phyloP scores from a whole-genome alignment of 1,140 invertebrate species.

The Meloidogyne floridensis region DNA sequence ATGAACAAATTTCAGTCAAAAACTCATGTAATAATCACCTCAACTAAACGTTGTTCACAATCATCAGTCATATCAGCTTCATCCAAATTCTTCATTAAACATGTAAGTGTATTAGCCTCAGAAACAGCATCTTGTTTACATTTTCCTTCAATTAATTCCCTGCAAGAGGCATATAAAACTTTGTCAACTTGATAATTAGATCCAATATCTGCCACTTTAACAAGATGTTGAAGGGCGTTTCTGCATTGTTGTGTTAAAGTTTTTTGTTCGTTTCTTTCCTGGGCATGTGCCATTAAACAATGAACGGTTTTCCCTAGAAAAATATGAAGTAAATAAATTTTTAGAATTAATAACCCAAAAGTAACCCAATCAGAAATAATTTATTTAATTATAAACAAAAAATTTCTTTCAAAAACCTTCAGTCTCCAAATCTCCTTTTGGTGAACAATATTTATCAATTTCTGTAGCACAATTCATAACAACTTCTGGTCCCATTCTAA shows the following conservation, averaged over 20 bases:
- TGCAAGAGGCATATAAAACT: slow-evolving; percentile 62
- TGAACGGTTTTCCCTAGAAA: slow-evolving; percentile 78
- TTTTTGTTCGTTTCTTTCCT: slow-evolving; percentile 56
- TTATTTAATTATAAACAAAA: neutral
- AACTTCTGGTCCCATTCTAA: slow-evolving; percentile 85
- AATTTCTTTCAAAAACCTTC: slow-evolving; percentile 72
- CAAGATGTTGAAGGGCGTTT: slow-evolving; percentile 51
- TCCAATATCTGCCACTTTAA: slow-evolving; percentile 65
- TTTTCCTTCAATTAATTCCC: slow-evolving; percentile 57
- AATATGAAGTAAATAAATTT: neutral
- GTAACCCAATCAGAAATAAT: too few species aligned
- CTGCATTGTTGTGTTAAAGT: slow-evolving; percentile 56
- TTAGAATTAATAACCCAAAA: too few species aligned
- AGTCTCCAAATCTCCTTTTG: slow-evolving; percentile 71
- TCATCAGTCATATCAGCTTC: slow-evolving; percentile 80
- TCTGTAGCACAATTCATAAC: slow-evolving; percentile 78
- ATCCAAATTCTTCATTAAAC: slow-evolving; percentile 87
- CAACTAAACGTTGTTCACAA: slow-evolving; percentile 85
- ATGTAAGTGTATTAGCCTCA: slow-evolving; percentile 74
- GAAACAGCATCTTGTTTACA: slow-evolving; percentile 60
- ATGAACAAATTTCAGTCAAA: neutral
- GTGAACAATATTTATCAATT: slow-evolving; percentile 66
- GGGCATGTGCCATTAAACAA: slow-evolving; percentile 88
- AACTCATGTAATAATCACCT: slow-evolving; percentile 71
- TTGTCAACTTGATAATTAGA: slow-evolving; percentile 65